Evolutionary conservation across 2,113 vertebrate species (phyloP), one percentile per base, ranked within the genome.

Genomic region (Caloenas nicobarica): DNA sequence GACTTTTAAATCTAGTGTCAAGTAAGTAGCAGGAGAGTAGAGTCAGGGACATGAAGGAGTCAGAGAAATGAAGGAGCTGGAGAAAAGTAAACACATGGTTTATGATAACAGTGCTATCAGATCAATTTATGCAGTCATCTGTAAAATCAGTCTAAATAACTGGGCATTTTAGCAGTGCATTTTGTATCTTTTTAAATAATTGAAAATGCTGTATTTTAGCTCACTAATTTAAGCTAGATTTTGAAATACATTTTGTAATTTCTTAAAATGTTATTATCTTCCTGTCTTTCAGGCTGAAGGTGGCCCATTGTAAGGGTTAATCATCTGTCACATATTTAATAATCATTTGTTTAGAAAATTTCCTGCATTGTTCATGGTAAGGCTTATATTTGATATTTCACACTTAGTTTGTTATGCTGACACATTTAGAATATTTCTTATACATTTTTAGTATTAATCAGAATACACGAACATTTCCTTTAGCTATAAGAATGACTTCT

Each of bases 311-410:
- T 97, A 95, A 97, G 89, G 72, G 81, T 82, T 95, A 91, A 40
- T 96, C 96, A 93, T 91, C 97, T 95, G 72, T 74, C 93, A 96
- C 93, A 89, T 95, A 88, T 96, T 98, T 96, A 86, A 80, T 78
- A 93, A 95, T 95, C 81, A 70, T 92, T 96, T 97, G 68, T 81
- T 96, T 88, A 97, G 98, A 97, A 96, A 96, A 97, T 91, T 95
- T 95, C 91, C 97, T 94, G 80, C 97, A 28, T 98, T 98, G 98
- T 98, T 98, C 98, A 98, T 98, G 98, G 98, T 98, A 98, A 88
- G 97, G 65, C 89, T 86, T 93, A 15, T 46, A 66, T 89, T 92
- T 85, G 38, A 24, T 95, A 64, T 46, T 86, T 93, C 31, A 12
- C 28, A 11, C 73, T 83, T 89, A 56, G 51, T 57, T 91, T 91